Evolutionary conservation across 2,797 vertebrate species (phyloP).

Genomic region (Orientallactaga sibirica): DNA sequence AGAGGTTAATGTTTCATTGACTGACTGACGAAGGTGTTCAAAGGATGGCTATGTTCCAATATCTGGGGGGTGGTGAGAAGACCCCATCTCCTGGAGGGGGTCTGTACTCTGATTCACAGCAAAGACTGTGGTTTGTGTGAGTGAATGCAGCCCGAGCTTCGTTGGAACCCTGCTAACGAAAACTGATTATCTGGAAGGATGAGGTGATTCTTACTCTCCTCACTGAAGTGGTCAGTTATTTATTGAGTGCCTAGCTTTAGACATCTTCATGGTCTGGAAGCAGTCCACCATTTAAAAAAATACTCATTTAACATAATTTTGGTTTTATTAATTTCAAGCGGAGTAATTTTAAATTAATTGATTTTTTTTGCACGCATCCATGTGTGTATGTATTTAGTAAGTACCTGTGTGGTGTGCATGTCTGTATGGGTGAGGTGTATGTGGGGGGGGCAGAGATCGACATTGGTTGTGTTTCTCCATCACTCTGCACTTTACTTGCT

Average conservation of each 20-base stretch:
- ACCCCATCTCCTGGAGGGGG: background rate
- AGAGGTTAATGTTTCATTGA: conserved; percentile 69
- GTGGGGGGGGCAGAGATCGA: no score
- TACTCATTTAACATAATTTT: conserved; percentile 46
- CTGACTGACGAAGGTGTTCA: conserved; percentile 52
- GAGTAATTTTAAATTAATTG: background rate
- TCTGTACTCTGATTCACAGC: conserved; percentile 59
- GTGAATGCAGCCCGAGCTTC: background rate
- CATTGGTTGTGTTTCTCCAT: no score
- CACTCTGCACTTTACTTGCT: no score
- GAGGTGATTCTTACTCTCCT: background rate
- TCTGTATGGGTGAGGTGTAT: no score
- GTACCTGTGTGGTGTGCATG: no score
- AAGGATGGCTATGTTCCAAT: conserved; percentile 31
- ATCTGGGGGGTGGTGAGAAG: conserved; percentile 37
- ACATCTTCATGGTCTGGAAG: background rate
- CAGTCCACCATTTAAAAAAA: background rate
- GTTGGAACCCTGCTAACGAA: conserved; percentile 18
- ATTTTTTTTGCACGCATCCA: background rate
- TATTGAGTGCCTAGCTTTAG: background rate
- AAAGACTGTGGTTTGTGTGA: conserved; percentile 23
- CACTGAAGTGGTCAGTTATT: background rate
- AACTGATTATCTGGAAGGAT: background rate
- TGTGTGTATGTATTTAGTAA: background rate
- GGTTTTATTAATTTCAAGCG: conserved; percentile 12